A percentile compares a stretch with the other conserved stretches of the same genome.
These are phyloP conservation scores for Bothrops jararaca DNA, from an alignment of 2,113 vertebrate genomes.

Conservation along the genomic window DNA sequence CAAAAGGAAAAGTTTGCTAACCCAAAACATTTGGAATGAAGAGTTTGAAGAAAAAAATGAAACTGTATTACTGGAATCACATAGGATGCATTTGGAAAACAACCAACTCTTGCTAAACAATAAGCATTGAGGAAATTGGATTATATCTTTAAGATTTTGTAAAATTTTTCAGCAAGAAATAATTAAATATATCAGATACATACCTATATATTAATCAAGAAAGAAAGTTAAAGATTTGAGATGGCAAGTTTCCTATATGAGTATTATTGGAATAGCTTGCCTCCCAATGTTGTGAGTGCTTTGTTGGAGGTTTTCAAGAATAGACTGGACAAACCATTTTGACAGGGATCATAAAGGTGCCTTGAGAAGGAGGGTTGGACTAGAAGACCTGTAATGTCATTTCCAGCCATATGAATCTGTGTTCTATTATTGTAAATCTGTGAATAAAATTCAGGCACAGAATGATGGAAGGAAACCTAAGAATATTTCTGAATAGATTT, in stretches of 20 bases:
- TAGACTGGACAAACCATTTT: not conserved
- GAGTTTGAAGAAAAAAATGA: not conserved
- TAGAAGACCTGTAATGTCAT: not conserved
- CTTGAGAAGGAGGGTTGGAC: not conserved
- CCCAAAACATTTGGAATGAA: not conserved
- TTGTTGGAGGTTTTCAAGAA: not conserved
- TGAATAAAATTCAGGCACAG: not conserved
- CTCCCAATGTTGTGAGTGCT: not conserved
- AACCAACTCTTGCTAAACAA: not conserved
- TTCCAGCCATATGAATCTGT: not conserved
- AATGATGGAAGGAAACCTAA: not conserved
- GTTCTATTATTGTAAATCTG: not conserved
- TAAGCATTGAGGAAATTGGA: not conserved
- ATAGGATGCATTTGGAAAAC: not conserved
- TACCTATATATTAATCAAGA: not conserved
- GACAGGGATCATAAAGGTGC: not conserved
- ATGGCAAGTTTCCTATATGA: not conserved
- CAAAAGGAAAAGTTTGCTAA: not conserved
- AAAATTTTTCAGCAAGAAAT: not conserved
- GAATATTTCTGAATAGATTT: not conserved
- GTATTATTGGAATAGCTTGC: not conserved
- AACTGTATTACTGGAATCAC: not conserved
- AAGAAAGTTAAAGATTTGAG: not conserved
- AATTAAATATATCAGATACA: not conserved
- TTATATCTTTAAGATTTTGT: not conserved